Conservation (phyloP, 2,888 invertebrate genomes). For the Harpalus rufipes region DNA sequence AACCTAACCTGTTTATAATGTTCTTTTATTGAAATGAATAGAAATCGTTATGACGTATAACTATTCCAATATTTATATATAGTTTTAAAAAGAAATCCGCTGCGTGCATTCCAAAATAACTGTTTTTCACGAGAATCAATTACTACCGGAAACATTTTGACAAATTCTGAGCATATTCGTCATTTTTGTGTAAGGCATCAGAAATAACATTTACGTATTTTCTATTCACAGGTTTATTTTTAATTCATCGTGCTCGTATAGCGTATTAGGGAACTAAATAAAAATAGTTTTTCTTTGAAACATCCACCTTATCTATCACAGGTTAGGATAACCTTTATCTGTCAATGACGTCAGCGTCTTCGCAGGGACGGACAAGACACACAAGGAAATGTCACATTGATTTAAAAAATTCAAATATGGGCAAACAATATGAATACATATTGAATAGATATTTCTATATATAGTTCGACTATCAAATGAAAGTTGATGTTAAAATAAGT, state of each 20-base stretch:
- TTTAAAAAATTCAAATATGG: background rate
- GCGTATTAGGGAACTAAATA: slow-evolving; percentile 23
- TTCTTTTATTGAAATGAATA: too few species aligned
- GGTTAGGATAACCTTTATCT: slow-evolving; percentile 33
- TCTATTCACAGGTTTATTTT: slow-evolving; percentile 28
- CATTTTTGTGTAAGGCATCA: background rate
- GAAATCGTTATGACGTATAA: too few species aligned
- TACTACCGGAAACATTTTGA: background rate
- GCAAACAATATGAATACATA: too few species aligned
- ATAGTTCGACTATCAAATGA: too few species aligned
- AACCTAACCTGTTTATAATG: too few species aligned
- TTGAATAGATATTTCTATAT: too few species aligned
- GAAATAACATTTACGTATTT: slow-evolving; percentile 21
- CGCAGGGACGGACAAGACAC: background rate
- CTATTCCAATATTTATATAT: too few species aligned
- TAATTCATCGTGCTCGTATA: slow-evolving; percentile 13
- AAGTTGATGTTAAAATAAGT: too few species aligned
- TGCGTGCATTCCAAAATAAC: too few species aligned
- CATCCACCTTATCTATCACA: slow-evolving; percentile 10
- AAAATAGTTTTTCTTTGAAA: slow-evolving; percentile 31
- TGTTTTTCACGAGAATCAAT: background rate
- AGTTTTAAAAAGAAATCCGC: too few species aligned
- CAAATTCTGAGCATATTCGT: slow-evolving; percentile 1
- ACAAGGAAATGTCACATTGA: background rate
- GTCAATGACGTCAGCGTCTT: slow-evolving; percentile 31